phyloP scores from a whole-genome alignment of 2,888 invertebrate genomes.

The Strigamia transsilvanica region DNA sequence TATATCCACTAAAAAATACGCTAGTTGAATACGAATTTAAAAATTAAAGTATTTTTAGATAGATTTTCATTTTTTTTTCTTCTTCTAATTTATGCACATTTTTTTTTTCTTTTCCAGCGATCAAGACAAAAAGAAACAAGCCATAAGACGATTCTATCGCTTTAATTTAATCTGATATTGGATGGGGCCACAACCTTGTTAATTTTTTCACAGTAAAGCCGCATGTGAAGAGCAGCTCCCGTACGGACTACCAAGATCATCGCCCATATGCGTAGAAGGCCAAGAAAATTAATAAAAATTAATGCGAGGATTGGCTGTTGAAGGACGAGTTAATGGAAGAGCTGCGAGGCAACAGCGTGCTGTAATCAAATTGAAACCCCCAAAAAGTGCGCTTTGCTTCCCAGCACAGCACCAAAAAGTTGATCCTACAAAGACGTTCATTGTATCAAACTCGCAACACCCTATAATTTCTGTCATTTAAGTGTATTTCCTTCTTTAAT shows the following conservation, averaged over 20 bases:
- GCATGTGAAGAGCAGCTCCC: slow-evolving; percentile 12
- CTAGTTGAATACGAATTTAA: neutral
- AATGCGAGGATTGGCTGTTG: slow-evolving; percentile 38
- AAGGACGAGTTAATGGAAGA: slow-evolving; percentile 35
- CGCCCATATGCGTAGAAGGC: slow-evolving; percentile 29
- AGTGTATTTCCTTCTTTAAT: neutral
- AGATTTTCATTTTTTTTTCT: neutral
- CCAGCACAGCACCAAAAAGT: slow-evolving; percentile 23
- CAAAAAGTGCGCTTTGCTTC: slow-evolving; percentile 12
- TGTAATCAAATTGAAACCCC: slow-evolving; percentile 17
- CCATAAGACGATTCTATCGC: neutral
- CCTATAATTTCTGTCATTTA: neutral
- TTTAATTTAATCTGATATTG: slow-evolving; percentile 33
- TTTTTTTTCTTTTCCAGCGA: neutral
- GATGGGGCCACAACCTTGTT: slow-evolving; percentile 31
- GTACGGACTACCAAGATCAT: neutral
- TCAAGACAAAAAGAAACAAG: neutral
- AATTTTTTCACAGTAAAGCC: slow-evolving; percentile 21
- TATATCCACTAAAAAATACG: too few relatives aligned
- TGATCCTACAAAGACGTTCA: slow-evolving; percentile 13
- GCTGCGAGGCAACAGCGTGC: slow-evolving; percentile 37
- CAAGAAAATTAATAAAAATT: slow-evolving; percentile 41
- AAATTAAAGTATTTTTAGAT: neutral
- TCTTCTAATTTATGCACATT: neutral
- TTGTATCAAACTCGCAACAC: slow-evolving; percentile 31